Evolutionary conservation across 2,113 vertebrate species (phyloP).

Genomic region (Dinomys branickii): DNA sequence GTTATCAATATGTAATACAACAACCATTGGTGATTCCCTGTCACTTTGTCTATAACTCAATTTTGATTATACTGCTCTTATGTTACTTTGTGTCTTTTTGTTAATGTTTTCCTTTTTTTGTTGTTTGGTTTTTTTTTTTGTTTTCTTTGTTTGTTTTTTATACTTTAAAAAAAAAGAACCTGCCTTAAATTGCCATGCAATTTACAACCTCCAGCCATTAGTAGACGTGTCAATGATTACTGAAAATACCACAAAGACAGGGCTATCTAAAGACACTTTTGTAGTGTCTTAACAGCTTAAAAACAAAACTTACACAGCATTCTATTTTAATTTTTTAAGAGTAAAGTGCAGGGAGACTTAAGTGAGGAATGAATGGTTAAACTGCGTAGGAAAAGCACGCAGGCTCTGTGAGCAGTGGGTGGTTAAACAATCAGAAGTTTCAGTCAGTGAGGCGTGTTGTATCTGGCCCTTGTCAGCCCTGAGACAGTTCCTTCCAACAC

Average conservation of each 20-base stretch:
- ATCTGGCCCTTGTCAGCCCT: background rate
- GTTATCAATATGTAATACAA: no score
- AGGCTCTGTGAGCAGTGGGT: background rate
- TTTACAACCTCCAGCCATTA: background rate
- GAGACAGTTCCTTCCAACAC: background rate
- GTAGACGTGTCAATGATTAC: background rate
- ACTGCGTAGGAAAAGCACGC: background rate
- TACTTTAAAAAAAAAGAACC: no score
- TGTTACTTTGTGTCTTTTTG: no score
- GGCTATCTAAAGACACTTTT: background rate
- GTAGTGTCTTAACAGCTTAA: background rate
- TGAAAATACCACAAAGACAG: background rate
- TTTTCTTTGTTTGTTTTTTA: no score
- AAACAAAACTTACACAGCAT: background rate
- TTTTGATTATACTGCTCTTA: no score
- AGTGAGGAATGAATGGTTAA: background rate
- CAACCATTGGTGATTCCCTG: no score
- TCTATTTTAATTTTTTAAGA: background rate
- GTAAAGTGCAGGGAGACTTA: background rate
- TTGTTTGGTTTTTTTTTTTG: no score
- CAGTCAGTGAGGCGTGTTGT: background rate
- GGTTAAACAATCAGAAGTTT: background rate
- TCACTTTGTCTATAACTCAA: no score
- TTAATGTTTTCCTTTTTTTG: no score
- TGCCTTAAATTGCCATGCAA: slow-evolving; percentile 87